Evolutionary conservation across 2,797 vertebrate genomes (phyloP).

Genomic region (Rhinella marina): DNA sequence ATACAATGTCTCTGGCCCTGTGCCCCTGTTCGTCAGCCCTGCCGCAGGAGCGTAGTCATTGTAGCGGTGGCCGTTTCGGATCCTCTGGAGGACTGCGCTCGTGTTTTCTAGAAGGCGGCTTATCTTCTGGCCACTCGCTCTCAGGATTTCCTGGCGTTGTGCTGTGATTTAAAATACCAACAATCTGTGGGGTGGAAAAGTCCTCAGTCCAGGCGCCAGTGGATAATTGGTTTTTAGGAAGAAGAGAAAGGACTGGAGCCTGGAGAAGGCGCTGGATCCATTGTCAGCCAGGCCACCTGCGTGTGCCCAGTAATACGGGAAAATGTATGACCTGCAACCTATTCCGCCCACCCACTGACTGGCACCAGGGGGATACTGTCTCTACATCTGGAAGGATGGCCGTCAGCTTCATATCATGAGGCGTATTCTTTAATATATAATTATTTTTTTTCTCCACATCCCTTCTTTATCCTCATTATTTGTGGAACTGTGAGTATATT

Average conservation of each 20-base stretch:
- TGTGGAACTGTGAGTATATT: background rate
- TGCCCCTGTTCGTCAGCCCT: background rate
- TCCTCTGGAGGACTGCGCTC: conserved; percentile 8
- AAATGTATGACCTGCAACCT: background rate
- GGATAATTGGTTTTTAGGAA: conserved; percentile 51
- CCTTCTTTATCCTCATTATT: background rate
- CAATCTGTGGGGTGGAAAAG: conserved; percentile 49
- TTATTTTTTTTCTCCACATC: background rate
- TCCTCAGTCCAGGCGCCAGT: conserved; percentile 51
- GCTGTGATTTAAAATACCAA: conserved; percentile 56
- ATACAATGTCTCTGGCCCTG: background rate
- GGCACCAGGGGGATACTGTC: background rate
- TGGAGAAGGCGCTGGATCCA: background rate
- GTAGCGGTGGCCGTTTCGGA: background rate
- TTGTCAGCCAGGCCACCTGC: background rate
- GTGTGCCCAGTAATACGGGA: background rate
- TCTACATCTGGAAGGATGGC: background rate
- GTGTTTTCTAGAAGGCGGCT: conserved; percentile 36
- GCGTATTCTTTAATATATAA: too few species aligned
- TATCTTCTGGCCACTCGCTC: conserved; percentile 52
- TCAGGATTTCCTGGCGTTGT: conserved; percentile 61
- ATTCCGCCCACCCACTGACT: background rate
- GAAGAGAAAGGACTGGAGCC: conserved; percentile 13
- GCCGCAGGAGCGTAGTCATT: background rate
- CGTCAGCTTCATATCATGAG: too few species aligned